A percentile compares a stretch with the other conserved stretches of the same genome.
Conservation (phyloP, 2,113 vertebrate genomes). For the Corvus cornix region DNA sequence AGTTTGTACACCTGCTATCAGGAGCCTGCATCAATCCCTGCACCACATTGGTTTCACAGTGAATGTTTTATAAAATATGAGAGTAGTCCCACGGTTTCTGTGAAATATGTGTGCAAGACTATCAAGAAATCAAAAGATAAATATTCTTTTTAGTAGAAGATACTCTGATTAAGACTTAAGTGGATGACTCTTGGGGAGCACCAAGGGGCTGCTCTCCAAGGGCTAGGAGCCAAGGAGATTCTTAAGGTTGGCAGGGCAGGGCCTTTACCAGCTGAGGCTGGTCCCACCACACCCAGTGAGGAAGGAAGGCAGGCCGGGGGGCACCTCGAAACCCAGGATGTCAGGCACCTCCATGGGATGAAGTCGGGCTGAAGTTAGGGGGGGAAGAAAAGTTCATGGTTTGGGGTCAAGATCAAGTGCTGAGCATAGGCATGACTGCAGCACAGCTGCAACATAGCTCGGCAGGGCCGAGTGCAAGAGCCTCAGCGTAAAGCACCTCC, state of each 20-base stretch:
- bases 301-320: neutral
- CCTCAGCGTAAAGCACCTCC: neutral
- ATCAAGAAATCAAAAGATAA: neutral
- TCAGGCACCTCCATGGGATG: neutral
- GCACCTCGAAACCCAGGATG: neutral
- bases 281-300: neutral
- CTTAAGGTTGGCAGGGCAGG: neutral
- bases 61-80: neutral
- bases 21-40: neutral
- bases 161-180: neutral
- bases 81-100: neutral
- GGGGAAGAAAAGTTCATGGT: neutral
- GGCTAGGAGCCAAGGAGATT: neutral
- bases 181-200: rapidly evolving
- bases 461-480: neutral
- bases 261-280: neutral
- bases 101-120: neutral
- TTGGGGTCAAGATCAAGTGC: neutral
- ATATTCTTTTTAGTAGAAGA: neutral
- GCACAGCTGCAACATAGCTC: neutral
- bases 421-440: neutral
- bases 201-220: neutral
- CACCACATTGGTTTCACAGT: neutral
- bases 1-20: neutral
- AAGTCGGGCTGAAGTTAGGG: neutral